Evolutionary conservation across 2,888 invertebrate genomes (phyloP), one percentile per base, ranked within the genome.

Genomic region (Anodontia alba): DNA sequence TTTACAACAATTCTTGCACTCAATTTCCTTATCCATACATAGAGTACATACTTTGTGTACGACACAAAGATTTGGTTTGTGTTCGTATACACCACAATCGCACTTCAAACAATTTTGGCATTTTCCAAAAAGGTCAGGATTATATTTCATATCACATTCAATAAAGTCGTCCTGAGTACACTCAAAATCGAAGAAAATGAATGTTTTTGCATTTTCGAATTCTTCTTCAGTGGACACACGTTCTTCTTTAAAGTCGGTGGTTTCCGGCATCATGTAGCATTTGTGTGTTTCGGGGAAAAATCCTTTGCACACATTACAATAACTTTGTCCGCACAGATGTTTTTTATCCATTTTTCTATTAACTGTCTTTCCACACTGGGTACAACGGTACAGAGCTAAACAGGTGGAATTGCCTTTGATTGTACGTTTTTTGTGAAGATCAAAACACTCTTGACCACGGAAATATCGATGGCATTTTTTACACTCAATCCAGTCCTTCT

Each of bases 111-210:
- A 76, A 33, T 76, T 23, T 31, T 31, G 15, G 43, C 76, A 76
- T 62, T 57, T 76, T 33, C 71, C 71, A 71, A 23, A 31, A 5
- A 46, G 29, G 43, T 51, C 75, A 0, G 68, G 31, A 5, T 23
- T 33, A 51, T 33, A 68, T 3, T 69, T 69, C 17, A 51, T 26
- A 0, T 75, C 69, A 54, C 68, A 75, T 23, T 75, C 15, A 3
- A 75, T 1, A 7, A 68, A 10, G 51, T 75, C 75, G n/a, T 75
- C 51, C 31, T 75, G 75, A 1, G 51, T 75, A 42, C 75, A 75
- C 31, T 75, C 75, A 26, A 75, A 54, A 36, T 75, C 75, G 29
- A 76, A 76, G 49, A 75, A 74, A 3, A 72, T 67, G 42, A 42
- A 74, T 20, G 74, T 74, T n/a, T 74, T 42, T 3, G 33, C 3